Base-by-base conservation (phyloP, 2,797 vertebrate genomes). In the Synanceia verrucosa region DNA sequence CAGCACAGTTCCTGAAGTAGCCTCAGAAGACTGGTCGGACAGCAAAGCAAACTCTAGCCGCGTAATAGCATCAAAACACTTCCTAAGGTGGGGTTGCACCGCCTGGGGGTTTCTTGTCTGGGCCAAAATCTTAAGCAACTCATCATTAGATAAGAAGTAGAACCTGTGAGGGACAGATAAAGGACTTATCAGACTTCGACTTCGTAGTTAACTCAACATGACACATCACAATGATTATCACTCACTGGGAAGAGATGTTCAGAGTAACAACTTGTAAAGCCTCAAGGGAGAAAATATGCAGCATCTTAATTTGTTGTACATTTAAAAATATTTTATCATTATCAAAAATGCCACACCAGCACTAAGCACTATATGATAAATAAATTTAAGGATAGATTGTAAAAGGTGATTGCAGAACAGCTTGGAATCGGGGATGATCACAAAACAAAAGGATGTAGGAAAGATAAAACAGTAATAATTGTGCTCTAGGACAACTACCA, bases 121-220 rank as follows among this genome's bases (percentile, higher is more conserved):
- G 2, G 95, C 95, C 90, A 96, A 82, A 86, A 96, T 96, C 88
- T 95, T 95, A 60, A 97, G 91, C 41, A 97, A 93, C 83, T 97
- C 95, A 71, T 97, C 95, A 43, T 95, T 96, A 50, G 95, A 97
- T 57, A 97, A 88, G 86, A 97, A 97, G 88, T 95, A 96, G 92
- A 97, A 97, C 71, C 95, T 97, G 76, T 34, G 28, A 23, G 9
- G 66, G 64, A 57, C 10, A 73, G 18, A 46, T 23, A 68, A 36
- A 50, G 18, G 8, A 59, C 11, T 14, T 50, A 62, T 53, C 28
- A 56, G 37, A 55, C 52, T 10, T n/a, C n/a, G n/a, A n/a, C n/a
- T n/a, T n/a, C n/a, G n/a, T n/a, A n/a, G n/a, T n/a, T n/a, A n/a
- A 13, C 3, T 51, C 63, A 43, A 50, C 28, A 62, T 14, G 2